Percentiles rank a stretch among this genome's conserved stretches.
Conservation (phyloP, 2,113 vertebrate species). For the Corythoichthys intestinalis region DNA sequence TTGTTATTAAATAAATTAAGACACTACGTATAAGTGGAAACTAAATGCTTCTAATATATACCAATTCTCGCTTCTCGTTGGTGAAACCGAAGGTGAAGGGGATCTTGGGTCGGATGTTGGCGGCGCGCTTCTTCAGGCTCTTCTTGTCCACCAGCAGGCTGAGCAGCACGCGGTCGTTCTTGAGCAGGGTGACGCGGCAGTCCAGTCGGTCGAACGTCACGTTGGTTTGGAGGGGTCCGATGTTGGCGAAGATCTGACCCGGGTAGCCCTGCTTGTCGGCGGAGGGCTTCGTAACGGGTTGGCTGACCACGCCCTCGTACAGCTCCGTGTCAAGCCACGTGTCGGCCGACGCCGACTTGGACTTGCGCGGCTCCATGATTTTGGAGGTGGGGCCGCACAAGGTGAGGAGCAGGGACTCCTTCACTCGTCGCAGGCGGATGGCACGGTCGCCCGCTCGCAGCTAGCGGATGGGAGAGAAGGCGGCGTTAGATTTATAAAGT, state of each 20-base stretch:
- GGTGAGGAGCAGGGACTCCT: conserved; percentile 57
- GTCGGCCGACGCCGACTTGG: neutral
- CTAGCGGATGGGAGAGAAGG: conserved; percentile 8
- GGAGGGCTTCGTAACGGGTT: conserved; percentile 56
- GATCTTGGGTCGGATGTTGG: conserved; percentile 65
- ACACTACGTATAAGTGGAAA: no score
- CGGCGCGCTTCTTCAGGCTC: conserved; percentile 38
- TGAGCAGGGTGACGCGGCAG: conserved; percentile 57
- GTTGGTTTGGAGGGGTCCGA: conserved; percentile 53
- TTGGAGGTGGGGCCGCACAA: conserved; percentile 22
- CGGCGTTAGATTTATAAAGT: no score
- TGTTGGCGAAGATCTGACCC: conserved; percentile 63
- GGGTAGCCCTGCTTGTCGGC: conserved; percentile 33
- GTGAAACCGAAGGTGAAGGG: conserved; percentile 68
- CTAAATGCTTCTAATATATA: neutral
- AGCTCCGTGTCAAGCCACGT: conserved; percentile 50
- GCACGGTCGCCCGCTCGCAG: conserved; percentile 25
- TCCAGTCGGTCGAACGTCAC: conserved; percentile 59
- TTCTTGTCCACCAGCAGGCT: conserved; percentile 50
- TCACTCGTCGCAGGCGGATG: conserved; percentile 47
- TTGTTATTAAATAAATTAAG: no score
- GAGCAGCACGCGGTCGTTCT: conserved; percentile 63
- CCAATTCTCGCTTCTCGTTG: conserved; percentile 56
- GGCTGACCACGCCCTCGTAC: conserved; percentile 63
- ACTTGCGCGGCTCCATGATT: accelerated